phyloP scores from a whole-genome alignment of 1,140 invertebrate species.

The Hermatobates lingyangjiaoensis region DNA sequence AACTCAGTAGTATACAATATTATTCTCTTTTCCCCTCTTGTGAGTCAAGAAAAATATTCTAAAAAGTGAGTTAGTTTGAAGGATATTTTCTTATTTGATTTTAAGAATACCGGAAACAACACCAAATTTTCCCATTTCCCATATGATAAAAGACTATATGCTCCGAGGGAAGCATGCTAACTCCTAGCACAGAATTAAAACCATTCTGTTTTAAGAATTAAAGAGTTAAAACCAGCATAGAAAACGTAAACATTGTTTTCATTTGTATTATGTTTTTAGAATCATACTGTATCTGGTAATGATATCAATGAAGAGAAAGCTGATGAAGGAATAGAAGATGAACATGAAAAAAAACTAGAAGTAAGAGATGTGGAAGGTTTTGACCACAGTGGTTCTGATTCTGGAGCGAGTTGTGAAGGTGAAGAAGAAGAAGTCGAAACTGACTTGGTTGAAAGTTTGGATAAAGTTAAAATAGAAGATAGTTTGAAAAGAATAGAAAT shows the following conservation, averaged over 20 bases:
- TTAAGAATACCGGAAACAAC: too few species aligned
- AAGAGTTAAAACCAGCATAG: too few species aligned
- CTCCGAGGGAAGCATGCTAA: too few species aligned
- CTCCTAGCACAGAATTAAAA: too few species aligned
- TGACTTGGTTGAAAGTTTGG: slow-evolving; percentile 22
- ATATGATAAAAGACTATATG: too few species aligned
- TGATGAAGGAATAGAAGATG: background rate
- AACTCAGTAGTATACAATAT: too few species aligned
- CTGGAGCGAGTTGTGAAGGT: slow-evolving; percentile 19
- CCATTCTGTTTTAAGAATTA: too few species aligned
- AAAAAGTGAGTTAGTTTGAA: too few species aligned
- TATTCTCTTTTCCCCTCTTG: too few species aligned
- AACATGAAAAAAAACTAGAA: background rate
- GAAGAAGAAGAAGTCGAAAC: slow-evolving; percentile 25
- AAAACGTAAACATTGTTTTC: background rate
- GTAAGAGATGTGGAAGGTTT: slow-evolving; percentile 1
- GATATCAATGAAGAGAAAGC: background rate
- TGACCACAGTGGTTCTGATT: background rate
- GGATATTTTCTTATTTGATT: too few species aligned
- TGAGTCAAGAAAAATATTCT: too few species aligned
- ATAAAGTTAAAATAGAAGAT: slow-evolving; percentile 20
- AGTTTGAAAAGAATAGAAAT: slow-evolving; percentile 14
- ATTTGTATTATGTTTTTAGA: background rate
- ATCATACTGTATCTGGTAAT: background rate
- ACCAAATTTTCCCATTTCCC: too few species aligned